A percentile compares a stretch with the other conserved stretches of the same genome.
phyloP scores from a whole-genome alignment of 2,888 invertebrate genomes.

The Deilephila porcellus region DNA sequence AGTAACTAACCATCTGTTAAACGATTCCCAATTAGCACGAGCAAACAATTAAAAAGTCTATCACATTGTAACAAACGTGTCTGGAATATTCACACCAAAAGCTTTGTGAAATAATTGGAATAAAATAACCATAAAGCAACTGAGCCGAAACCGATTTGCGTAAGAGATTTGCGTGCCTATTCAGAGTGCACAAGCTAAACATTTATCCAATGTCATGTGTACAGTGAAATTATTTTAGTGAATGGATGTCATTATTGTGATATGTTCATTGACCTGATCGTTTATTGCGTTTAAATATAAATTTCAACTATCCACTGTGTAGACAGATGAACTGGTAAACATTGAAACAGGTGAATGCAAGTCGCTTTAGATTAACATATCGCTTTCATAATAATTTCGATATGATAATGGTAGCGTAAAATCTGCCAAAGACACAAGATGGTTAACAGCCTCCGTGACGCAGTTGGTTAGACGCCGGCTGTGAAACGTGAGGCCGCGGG shows the following conservation, averaged over 20 bases:
- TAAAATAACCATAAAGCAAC: conserved; percentile 54
- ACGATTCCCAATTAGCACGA: not conserved
- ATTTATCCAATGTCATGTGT: conserved; percentile 25
- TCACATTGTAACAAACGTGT: not conserved
- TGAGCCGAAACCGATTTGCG: conserved; percentile 46
- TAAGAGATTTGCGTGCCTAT: too few species aligned
- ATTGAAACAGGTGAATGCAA: too few species aligned
- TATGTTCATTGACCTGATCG: conserved; percentile 12
- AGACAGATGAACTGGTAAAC: too few species aligned
- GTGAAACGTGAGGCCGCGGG: too few species aligned
- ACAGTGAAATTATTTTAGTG: conserved; percentile 32
- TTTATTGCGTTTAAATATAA: not conserved
- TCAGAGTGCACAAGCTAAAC: conserved; percentile 3
- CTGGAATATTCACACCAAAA: not conserved
- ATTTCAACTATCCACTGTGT: too few species aligned
- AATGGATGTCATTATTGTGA: not conserved
- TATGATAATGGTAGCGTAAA: too few species aligned
- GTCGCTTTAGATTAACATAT: too few species aligned
- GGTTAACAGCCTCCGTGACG: too few species aligned
- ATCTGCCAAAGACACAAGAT: too few species aligned
- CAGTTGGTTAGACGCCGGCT: too few species aligned
- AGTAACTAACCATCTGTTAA: not conserved
- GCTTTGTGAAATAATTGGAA: conserved; percentile 49
- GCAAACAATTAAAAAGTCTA: not conserved
- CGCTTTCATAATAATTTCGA: too few species aligned